These are phyloP conservation scores for Drosophila fuyamai DNA, from an alignment of 1,140 invertebrate genomes.

Conservation along the genomic window DNA sequence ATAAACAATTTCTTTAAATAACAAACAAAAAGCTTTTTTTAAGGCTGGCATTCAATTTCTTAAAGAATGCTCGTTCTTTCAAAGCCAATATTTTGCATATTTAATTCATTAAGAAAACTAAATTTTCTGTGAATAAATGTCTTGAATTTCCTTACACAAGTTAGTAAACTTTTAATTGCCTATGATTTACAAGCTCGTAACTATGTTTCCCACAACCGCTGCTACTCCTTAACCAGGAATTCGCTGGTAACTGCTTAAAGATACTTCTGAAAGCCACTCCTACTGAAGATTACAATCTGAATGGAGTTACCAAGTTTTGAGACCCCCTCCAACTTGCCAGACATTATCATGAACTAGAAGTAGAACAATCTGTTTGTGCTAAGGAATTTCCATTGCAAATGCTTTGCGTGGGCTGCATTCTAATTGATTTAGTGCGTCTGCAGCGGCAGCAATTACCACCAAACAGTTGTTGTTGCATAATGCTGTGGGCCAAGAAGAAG, in stretches of 20 bases:
- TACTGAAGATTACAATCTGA: constrained; percentile 31
- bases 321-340: constrained; percentile 7
- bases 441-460: constrained; percentile 35
- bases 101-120: neutral
- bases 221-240: neutral
- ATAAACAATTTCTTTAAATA: neutral
- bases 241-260: constrained; percentile 18
- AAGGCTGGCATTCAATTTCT: too few species aligned
- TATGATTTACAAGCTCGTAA: constrained; percentile 18
- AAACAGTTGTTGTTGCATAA: constrained; percentile 36
- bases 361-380: constrained; percentile 49
- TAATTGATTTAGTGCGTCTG: constrained; percentile 79
- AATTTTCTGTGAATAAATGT: neutral
- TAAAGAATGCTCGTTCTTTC: too few species aligned
- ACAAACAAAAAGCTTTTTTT: neutral
- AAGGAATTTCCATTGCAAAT: constrained; percentile 52
- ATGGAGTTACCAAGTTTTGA: constrained; percentile 38
- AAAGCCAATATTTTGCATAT: neutral
- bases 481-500: constrained; percentile 27
- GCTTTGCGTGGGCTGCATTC: constrained; percentile 33
- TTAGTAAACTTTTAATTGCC: constrained; percentile 29
- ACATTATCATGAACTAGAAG: constrained; percentile 50
- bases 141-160: neutral
- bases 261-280: constrained; percentile 20
- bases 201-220: constrained; percentile 17